Conservation (phyloP, 1,140 invertebrate species). For the Drosophila oshimai region DNA sequence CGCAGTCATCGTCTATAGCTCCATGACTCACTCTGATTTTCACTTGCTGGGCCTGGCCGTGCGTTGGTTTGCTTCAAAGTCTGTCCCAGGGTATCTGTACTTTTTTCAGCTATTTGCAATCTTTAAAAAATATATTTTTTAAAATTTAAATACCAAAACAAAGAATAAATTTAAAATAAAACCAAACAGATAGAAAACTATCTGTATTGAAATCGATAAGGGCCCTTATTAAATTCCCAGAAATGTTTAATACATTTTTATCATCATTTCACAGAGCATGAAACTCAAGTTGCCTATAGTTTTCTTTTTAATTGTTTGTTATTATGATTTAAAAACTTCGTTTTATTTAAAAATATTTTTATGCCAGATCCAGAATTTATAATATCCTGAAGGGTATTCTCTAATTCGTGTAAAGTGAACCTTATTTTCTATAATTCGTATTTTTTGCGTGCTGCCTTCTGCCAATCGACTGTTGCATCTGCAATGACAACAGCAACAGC, state of each 20-base stretch:
- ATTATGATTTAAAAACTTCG: neutral
- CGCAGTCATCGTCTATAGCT: neutral
- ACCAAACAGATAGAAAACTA: too few species aligned
- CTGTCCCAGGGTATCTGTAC: neutral
- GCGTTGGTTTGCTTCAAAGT: neutral
- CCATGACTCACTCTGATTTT: slow-evolving; percentile 66
- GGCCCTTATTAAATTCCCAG: too few species aligned
- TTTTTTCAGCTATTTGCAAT: too few species aligned
- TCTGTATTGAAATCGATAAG: too few species aligned
- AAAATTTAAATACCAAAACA: too few species aligned
- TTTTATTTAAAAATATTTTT: too few species aligned
- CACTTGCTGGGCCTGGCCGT: slow-evolving; percentile 47
- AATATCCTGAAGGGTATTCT: neutral
- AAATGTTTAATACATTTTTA: too few species aligned
- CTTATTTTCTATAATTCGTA: neutral
- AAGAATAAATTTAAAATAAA: too few species aligned
- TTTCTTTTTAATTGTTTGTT: neutral
- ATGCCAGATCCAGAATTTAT: too few species aligned
- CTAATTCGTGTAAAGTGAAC: neutral
- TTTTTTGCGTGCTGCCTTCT: slow-evolving; percentile 55
- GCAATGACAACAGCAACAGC: slow-evolving; percentile 63
- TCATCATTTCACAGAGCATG: too few species aligned
- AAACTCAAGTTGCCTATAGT: too few species aligned
- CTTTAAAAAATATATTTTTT: too few species aligned
- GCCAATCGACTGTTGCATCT: slow-evolving; percentile 68